phyloP scores from a whole-genome alignment of 2,888 invertebrate genomes.

The Polymixis flavicincta region DNA sequence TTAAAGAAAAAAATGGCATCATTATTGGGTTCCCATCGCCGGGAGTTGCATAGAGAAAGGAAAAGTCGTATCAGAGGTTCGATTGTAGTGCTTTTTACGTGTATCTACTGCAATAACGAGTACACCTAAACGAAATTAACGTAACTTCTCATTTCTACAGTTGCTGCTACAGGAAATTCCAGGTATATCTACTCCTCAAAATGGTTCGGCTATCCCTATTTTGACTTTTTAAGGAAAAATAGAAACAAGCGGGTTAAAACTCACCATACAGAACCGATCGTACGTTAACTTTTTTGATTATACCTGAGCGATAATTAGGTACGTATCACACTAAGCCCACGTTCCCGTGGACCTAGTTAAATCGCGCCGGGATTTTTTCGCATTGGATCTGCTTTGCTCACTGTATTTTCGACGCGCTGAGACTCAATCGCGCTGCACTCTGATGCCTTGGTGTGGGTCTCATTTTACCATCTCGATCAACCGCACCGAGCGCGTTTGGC shows the following conservation, averaged over 20 bases:
- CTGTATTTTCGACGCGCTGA: too few relatives aligned
- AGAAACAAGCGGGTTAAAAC: constrained; percentile 5
- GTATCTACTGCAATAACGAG: neutral
- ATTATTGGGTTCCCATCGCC: constrained; percentile 17
- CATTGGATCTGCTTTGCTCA: too few relatives aligned
- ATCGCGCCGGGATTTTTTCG: too few relatives aligned
- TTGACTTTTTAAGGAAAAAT: constrained; percentile 18
- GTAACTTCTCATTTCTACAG: constrained; percentile 1
- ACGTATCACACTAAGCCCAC: too few relatives aligned
- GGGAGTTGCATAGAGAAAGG: constrained; percentile 14
- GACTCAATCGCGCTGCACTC: too few relatives aligned
- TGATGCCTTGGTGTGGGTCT: too few relatives aligned
- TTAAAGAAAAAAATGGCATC: constrained; percentile 34
- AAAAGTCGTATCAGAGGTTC: constrained; percentile 16
- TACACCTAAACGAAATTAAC: neutral
- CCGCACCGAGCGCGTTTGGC: too few relatives aligned
- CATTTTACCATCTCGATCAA: too few relatives aligned
- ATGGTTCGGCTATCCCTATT: constrained; percentile 19
- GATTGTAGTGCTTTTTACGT: constrained; percentile 1
- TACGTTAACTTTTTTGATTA: neutral
- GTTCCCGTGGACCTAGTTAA: too few relatives aligned
- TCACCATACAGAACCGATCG: neutral
- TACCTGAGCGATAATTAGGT: neutral
- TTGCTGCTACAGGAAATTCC: constrained; percentile 15
- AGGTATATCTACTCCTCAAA: constrained; percentile 5